Evolutionary conservation across 23 tunicate species (phyloP), one percentile per base, ranked within the genome.

Genomic region (Ciona savignyi): DNA sequence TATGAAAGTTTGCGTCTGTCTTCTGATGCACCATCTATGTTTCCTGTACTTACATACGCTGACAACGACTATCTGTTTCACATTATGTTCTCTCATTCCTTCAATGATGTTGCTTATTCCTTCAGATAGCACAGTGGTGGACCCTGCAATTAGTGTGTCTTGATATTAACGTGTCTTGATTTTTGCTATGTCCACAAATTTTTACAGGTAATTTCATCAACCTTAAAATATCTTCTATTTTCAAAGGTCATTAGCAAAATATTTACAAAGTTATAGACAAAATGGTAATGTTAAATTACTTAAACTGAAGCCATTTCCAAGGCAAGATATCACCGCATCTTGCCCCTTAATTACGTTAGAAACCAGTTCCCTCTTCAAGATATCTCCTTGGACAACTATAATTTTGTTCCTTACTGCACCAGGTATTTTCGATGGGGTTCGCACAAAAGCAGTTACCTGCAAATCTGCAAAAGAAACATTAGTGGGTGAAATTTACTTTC

Each of bases 1-100:
- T n/a, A n/a, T n/a, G n/a, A n/a, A n/a, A n/a, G n/a, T n/a, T n/a
- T n/a, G n/a, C n/a, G n/a, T n/a, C n/a, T n/a, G n/a, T n/a, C n/a
- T n/a, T n/a, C n/a, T n/a, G n/a, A n/a, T n/a, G n/a, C n/a, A n/a
- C n/a, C n/a, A n/a, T n/a, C n/a, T n/a, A n/a, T n/a, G n/a, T n/a
- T n/a, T n/a, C n/a, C n/a, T n/a, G n/a, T n/a, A 33, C 87, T 81
- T 81, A 81, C 85, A 81, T 9, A 81, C 85, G 49, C 95, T 86
- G 26, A 87, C 95, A 1, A 76, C 82, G 3, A 79, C 75, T 4
- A 87, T 35, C 42, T 71, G 62, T 71, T 81, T 70, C 25, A 87
- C 74, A 24, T 74, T 69, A 60, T 81, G 78, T 64, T 76, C 72
- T 65, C 80, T 76, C 95, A 87, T 87, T 56, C 82, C 95, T 42